Evolutionary conservation across 37 sponge, comb jelly and placozoan genomes (phyloP), one percentile per base, ranked within the genome.

Genomic region (Dysidea cf. avara): DNA sequence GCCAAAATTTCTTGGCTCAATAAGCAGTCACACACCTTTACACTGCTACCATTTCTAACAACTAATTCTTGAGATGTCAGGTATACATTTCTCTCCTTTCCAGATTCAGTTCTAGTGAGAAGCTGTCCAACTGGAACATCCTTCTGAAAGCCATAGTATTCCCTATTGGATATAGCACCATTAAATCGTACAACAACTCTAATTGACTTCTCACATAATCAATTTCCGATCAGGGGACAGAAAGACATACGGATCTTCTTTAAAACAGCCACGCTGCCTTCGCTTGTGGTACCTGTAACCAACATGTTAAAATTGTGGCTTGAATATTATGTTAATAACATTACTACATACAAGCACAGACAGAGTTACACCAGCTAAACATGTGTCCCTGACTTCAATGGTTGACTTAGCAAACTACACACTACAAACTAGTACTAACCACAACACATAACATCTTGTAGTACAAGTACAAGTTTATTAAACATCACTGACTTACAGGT

Each of bases 221-320:
- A 34, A 12, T 37, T 84, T 33, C 29, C 58, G 72, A 24, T 71
- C 38, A 17, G 69, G 67, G 0, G 58, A 48, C 49, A 86, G 30
- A 57, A 96, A 96, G 38, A 96, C 78, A 72, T 82, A 96, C 0
- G 97, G 97, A 51, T 96, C 94, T 43, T 96, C 97, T 56, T 81
- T 92, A 70, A 57, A 93, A 0, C 76, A 82, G 25, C 58, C 31
- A 31, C 55, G 26, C 31, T 74, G 53, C 21, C 67, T 72, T 20
- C 52, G 56, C 39, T 66, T 75, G 49, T 46, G 28, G 14, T 59
- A 63, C 53, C 35, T 47, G 61, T 40, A 71, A 31, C 43, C 76
- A 16, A 70, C n/a, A n/a, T n/a, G n/a, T n/a, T n/a, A n/a, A n/a
- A n/a, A n/a, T n/a, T n/a, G n/a, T n/a, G n/a, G n/a, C n/a, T n/a